These are phyloP conservation scores for Aurelia aurita complex sp. Pacific DNA, from an alignment of 30 jellyfish, hydroid and myxozoan genomes.

Conservation along the genomic window DNA sequence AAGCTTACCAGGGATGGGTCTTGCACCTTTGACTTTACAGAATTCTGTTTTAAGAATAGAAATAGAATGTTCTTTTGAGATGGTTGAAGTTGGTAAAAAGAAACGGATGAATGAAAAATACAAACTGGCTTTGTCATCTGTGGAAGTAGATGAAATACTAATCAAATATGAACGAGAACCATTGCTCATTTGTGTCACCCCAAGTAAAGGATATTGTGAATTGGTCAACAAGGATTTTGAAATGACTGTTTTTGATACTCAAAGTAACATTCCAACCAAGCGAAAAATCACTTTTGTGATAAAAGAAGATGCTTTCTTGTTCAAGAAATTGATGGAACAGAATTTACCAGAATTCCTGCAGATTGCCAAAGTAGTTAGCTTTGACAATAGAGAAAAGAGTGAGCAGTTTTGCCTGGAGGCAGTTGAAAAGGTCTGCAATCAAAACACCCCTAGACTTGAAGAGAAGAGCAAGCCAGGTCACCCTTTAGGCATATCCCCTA, in stretches of 20 bases:
- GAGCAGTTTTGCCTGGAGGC: no score
- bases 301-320: neutral
- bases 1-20: conserved; percentile 34
- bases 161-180: conserved; percentile 46
- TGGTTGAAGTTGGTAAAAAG: conserved; percentile 35
- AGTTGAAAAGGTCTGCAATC: no score
- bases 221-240: conserved; percentile 37
- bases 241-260: conserved; percentile 23
- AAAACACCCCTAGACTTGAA: no score
- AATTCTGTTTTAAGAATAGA: conserved; percentile 26
- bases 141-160: conserved; percentile 29
- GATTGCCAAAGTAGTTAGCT: neutral
- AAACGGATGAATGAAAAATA: conserved; percentile 69
- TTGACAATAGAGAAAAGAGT: no score
- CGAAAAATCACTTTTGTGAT: conserved; percentile 33
- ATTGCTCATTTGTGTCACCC: conserved; percentile 20
- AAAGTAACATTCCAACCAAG: neutral
- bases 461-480: no score
- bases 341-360: conserved; percentile 16
- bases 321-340: neutral
- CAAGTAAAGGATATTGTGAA: conserved; percentile 45
- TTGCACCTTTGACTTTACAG: conserved; percentile 30
- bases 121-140: conserved; percentile 67
- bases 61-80: conserved; percentile 36
- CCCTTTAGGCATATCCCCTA: no score